phyloP scores from a whole-genome alignment of 2,113 vertebrate genomes.

The Caranx melampygus region DNA sequence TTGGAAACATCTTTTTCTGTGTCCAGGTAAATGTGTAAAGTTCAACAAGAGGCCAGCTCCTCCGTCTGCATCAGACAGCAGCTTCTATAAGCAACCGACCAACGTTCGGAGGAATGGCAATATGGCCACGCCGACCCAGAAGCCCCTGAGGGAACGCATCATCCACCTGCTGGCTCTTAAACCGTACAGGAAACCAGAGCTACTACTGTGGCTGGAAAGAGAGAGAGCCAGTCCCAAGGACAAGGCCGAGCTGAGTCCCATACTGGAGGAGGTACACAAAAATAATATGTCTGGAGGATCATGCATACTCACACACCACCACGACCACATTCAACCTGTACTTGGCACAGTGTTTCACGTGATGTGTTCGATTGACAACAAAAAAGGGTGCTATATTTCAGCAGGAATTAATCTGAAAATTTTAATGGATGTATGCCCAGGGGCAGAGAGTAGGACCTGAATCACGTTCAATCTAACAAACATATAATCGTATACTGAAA shows the following conservation, averaged over 20 bases:
- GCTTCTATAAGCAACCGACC: slow-evolving; percentile 65
- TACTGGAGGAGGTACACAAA: slow-evolving; percentile 83
- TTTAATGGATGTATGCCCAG: neutral
- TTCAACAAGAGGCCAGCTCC: slow-evolving; percentile 69
- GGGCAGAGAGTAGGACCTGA: neutral
- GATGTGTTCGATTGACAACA: neutral
- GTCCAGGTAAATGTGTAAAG: slow-evolving; percentile 79
- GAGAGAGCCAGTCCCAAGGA: slow-evolving; percentile 74
- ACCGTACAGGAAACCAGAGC: slow-evolving; percentile 82
- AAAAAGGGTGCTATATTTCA: neutral
- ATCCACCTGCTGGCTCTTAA: slow-evolving; percentile 83
- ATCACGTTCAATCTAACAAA: neutral
- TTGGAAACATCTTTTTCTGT: neutral
- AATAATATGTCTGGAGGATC: neutral
- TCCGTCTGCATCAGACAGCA: slow-evolving; percentile 51
- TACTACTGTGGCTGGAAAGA: slow-evolving; percentile 82
- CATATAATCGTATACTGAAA: neutral
- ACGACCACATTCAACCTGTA: neutral
- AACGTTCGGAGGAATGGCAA: slow-evolving; percentile 64
- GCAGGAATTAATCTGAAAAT: neutral
- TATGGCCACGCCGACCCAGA: slow-evolving; percentile 49
- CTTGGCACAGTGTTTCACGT: neutral
- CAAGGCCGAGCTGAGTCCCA: slow-evolving; percentile 74
- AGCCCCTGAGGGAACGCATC: slow-evolving; percentile 79
- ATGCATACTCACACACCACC: neutral